A percentile compares a stretch with the other conserved stretches of the same genome.
phyloP scores from a whole-genome alignment of 2,888 invertebrate genomes.

The Drosophila barbarae region DNA sequence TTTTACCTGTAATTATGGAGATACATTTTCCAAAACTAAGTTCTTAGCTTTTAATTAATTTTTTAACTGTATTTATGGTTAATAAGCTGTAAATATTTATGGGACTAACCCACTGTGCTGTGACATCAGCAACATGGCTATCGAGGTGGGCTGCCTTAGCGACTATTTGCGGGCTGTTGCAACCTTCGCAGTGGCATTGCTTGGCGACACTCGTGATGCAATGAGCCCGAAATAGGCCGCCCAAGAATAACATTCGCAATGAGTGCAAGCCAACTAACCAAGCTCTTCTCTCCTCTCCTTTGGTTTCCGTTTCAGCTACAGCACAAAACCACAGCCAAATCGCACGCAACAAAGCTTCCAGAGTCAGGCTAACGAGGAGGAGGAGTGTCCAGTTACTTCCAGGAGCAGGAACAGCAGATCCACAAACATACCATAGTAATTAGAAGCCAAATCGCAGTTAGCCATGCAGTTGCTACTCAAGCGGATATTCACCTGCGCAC shows the following conservation, averaged over 20 bases:
- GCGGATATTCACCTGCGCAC: slow-evolving; percentile 51
- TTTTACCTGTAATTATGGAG: no score
- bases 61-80: not conserved
- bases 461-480: slow-evolving; percentile 51
- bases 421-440: slow-evolving; percentile 7
- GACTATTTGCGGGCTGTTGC: slow-evolving; percentile 38
- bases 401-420: slow-evolving; percentile 24
- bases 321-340: slow-evolving; percentile 51
- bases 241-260: slow-evolving; percentile 25
- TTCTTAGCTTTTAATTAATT: not conserved
- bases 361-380: slow-evolving; percentile 28
- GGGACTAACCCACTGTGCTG: slow-evolving; percentile 4
- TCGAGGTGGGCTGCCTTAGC: slow-evolving; percentile 21
- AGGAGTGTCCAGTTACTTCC: slow-evolving; percentile 47
- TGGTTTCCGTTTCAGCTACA: slow-evolving; percentile 14
- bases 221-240: slow-evolving; percentile 37
- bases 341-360: slow-evolving; percentile 58
- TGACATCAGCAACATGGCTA: slow-evolving; percentile 4
- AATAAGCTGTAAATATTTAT: not conserved
- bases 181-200: slow-evolving; percentile 47
- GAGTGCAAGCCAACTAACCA: slow-evolving; percentile 25
- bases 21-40: not conserved
- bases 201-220: slow-evolving; percentile 46
- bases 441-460: slow-evolving; percentile 3
- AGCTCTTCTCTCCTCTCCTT: not conserved